Conservation (phyloP, 2,797 vertebrate genomes). For the Darevskia mixta region DNA sequence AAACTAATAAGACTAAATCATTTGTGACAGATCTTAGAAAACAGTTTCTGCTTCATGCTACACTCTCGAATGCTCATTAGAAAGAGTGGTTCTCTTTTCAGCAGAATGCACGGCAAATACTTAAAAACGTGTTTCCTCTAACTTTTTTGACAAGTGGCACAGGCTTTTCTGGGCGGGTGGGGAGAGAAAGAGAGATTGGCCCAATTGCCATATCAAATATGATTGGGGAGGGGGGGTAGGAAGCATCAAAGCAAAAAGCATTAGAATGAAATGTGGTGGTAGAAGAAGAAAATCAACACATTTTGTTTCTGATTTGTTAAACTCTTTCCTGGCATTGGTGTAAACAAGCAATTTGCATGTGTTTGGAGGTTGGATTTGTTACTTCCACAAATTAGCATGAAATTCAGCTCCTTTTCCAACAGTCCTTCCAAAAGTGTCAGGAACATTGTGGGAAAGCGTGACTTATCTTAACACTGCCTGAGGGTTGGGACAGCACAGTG, state of each 20-base stretch:
- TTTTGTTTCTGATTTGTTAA: conserved; percentile 66
- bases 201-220: conserved; percentile 69
- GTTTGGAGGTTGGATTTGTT: conserved; percentile 47
- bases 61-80: conserved; percentile 78
- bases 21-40: conserved; percentile 83
- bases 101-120: conserved; percentile 77
- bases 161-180: conserved; percentile 77
- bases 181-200: conserved; percentile 44
- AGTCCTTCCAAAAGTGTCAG: background rate
- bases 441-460: background rate
- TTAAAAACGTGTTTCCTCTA: conserved; percentile 73
- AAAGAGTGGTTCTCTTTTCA: conserved; percentile 76
- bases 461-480: background rate
- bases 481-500: too few relatives aligned
- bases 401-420: conserved; percentile 14
- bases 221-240: conserved; percentile 40
- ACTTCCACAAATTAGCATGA: conserved; percentile 57
- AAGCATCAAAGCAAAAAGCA: conserved; percentile 68
- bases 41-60: conserved; percentile 77
- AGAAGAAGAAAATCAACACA: conserved; percentile 67
- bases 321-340: conserved; percentile 66
- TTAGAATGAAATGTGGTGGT: conserved; percentile 67
- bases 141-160: conserved; percentile 76
- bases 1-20: conserved; percentile 85
- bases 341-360: conserved; percentile 75